Base-by-base conservation (phyloP, 2,888 invertebrate genomes). In the Eupsilia transversa region DNA sequence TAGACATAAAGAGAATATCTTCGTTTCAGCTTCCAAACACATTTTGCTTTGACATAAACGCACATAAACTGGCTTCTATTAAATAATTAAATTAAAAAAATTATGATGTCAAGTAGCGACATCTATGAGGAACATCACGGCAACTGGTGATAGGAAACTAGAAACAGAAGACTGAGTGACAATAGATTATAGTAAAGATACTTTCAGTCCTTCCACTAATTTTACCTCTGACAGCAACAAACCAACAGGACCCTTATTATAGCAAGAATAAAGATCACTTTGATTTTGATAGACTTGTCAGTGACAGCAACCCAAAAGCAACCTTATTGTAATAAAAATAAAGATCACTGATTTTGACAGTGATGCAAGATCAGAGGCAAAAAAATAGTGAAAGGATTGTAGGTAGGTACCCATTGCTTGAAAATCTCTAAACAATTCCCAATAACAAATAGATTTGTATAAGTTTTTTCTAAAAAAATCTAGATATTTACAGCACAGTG, bases 91-190 rank as follows among this genome's bases (percentile, higher is more conserved):
- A 41, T 27, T 23, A 17, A 1, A 41, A 0, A 41, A 41, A 7
- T 43, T 14, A 20, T 27, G 3, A 14, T 23, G 17, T 10, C 20
- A 20, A 59, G 35, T 72, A 77, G 63, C 56, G 56, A 49, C 49
- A 52, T 78, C 79, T 77, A 46, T 54, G 12, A n/a, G n/a, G 0
- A 14, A 30, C 49, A 23, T 35, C n/a, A 57, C 69, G 20, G 61
- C 71, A 80, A 76, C 46, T 41, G 52, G 66, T 80, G 57, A 67
- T 59, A 76, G 14, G 57, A 70, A 70, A 66, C 41, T 27, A 59
- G 49, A 64, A 79, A 70, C 59, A 64, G 64, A 80, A 81, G 81
- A 80, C 72, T 80, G 72, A 74, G 41, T 68, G 74, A 74, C 80
- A 74, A 73, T 79, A 74, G 43, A 74, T 67, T 54, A 52, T 27